Conservation (phyloP, 1,140 invertebrate genomes). For the Macrobrachium nipponense region DNA sequence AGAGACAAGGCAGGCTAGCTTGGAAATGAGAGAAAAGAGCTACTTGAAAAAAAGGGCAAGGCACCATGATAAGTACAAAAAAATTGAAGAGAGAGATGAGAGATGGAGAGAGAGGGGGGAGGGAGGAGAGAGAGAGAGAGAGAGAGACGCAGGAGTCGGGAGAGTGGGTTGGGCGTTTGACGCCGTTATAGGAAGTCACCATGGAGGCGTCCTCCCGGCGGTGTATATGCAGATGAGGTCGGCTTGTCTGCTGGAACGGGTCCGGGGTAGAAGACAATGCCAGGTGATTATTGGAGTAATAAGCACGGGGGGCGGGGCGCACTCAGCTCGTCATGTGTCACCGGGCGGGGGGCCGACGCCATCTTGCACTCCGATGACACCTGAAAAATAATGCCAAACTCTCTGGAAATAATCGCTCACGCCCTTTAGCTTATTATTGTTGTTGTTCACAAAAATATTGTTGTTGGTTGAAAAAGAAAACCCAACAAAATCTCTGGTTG, state of each 20-base stretch:
- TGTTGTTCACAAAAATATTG: too few relatives aligned
- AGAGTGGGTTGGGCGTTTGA: neutral
- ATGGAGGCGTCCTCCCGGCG: neutral
- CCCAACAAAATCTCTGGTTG: too few relatives aligned
- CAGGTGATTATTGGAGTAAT: constrained; percentile 55
- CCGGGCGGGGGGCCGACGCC: constrained; percentile 4
- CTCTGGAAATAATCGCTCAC: too few relatives aligned
- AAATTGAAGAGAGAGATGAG: too few relatives aligned
- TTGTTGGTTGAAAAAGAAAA: too few relatives aligned
- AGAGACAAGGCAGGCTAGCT: too few relatives aligned
- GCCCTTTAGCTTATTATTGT: too few relatives aligned
- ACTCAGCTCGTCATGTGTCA: constrained; percentile 40
- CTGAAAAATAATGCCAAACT: too few relatives aligned
- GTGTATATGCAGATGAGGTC: constrained; percentile 30
- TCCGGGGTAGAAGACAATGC: constrained; percentile 28
- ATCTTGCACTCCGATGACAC: too few relatives aligned
- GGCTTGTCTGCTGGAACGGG: neutral
- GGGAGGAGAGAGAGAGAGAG: neutral
- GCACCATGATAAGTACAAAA: too few relatives aligned
- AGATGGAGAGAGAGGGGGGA: neutral
- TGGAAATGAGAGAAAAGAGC: too few relatives aligned
- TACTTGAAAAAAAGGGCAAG: too few relatives aligned
- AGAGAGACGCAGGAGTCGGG: neutral
- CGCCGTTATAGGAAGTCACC: neutral
- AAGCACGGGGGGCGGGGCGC: constrained; percentile 43